These are phyloP conservation scores for Oreortyx pictus DNA, from an alignment of 2,797 vertebrate species.

Conservation along the genomic window DNA sequence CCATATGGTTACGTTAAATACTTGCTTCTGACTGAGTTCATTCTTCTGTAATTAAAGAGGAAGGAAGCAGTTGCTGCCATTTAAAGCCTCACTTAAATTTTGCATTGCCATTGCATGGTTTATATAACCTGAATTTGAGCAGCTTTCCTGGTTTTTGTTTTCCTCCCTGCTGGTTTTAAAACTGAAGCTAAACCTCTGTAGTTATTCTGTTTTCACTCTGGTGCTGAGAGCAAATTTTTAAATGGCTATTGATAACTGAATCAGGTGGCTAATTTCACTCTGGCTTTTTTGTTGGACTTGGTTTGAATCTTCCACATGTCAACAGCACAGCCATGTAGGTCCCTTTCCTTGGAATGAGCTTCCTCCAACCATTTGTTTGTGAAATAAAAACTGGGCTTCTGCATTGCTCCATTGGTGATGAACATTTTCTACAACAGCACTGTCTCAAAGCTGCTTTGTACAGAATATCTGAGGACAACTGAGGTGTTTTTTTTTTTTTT, in stretches of 20 bases:
- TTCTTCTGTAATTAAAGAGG: neutral
- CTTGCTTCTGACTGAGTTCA: neutral
- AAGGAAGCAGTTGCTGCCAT: neutral
- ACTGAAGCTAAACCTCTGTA: neutral
- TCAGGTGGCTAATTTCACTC: neutral
- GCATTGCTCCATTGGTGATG: fast-evolving
- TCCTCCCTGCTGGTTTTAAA: neutral
- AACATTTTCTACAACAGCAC: neutral
- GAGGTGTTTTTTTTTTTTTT: neutral
- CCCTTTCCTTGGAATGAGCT: neutral
- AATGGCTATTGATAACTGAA: neutral
- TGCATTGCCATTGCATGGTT: neutral
- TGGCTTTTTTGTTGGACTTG: neutral
- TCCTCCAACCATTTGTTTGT: neutral
- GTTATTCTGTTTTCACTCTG: neutral
- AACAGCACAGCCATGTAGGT: neutral
- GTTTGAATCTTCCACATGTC: neutral
- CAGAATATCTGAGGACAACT: neutral
- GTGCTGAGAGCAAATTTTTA: neutral
- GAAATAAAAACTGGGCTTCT: neutral
- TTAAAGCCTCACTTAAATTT: conserved; percentile 3
- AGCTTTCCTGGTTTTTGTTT: neutral
- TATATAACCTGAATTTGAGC: neutral
- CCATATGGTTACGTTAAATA: neutral
- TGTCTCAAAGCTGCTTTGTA: neutral